These are phyloP conservation scores for Microtus oregoni DNA, from an alignment of 2,113 vertebrate species.

Conservation along the genomic window DNA sequence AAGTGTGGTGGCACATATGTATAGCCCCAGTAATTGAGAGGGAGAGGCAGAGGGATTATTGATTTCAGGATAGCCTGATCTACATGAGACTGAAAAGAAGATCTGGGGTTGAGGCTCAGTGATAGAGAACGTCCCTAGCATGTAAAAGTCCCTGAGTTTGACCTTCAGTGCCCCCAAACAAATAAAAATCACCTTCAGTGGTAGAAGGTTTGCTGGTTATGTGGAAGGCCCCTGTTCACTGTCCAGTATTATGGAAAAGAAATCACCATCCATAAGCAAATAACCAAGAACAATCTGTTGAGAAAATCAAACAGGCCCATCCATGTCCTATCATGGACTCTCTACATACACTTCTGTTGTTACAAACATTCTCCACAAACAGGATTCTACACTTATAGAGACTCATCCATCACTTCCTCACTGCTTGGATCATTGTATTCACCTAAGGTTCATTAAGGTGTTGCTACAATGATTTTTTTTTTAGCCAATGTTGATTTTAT, in stretches of 20 bases:
- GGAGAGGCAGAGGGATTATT: not conserved
- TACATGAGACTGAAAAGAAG: not conserved
- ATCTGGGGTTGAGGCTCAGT: not conserved
- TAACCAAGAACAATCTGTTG: not conserved
- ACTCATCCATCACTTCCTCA: not conserved
- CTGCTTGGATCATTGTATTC: not conserved
- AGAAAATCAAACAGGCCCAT: not conserved
- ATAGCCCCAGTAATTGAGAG: not conserved
- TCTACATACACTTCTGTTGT: not conserved
- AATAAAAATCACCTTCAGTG: not conserved
- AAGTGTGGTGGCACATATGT: not conserved
- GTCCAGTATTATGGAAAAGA: not conserved
- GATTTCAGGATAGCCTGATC: not conserved
- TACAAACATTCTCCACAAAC: no score
- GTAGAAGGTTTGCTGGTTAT: not conserved
- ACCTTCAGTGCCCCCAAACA: not conserved
- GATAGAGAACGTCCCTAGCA: not conserved
- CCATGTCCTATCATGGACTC: not conserved
- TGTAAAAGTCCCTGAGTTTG: not conserved
- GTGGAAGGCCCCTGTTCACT: not conserved
- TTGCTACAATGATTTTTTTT: not conserved
- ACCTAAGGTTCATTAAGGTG: not conserved
- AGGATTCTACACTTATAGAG: not conserved
- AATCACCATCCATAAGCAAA: not conserved
- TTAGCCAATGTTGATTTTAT: conserved; percentile 50